phyloP scores from a whole-genome alignment of 2,888 invertebrate genomes.

The Nezara viridula region DNA sequence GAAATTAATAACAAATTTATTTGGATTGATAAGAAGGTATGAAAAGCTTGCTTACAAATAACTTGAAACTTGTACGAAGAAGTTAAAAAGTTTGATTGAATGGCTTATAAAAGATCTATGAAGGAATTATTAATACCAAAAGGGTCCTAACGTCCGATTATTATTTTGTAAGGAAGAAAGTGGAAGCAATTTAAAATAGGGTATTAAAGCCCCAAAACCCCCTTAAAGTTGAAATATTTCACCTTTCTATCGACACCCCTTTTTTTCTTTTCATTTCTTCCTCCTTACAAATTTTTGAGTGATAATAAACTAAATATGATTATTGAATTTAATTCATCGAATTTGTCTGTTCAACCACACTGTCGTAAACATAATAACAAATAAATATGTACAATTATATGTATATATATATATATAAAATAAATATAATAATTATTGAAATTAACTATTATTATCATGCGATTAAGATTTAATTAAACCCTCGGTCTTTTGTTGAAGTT shows the following conservation, averaged over 20 bases:
- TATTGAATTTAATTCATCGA: background rate
- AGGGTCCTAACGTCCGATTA: background rate
- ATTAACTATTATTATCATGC: background rate
- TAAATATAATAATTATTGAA: too few species aligned
- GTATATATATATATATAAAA: too few species aligned
- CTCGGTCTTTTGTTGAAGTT: background rate
- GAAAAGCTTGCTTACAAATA: too few species aligned
- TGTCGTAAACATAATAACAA: too few species aligned
- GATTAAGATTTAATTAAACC: background rate
- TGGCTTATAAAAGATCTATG: background rate
- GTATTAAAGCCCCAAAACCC: background rate
- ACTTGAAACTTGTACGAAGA: background rate
- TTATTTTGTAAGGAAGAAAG: background rate
- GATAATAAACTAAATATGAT: background rate
- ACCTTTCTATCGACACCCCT: background rate
- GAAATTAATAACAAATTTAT: too few species aligned
- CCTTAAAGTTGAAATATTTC: background rate
- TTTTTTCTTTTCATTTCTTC: background rate
- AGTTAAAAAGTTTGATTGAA: background rate
- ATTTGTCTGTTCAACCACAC: too few species aligned
- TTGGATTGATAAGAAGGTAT: too few species aligned
- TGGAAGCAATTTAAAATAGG: background rate
- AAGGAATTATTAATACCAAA: background rate
- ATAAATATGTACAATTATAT: too few species aligned
- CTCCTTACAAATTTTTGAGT: background rate